Percentiles rank a stretch among this genome's conserved stretches.
These are phyloP conservation scores for Atta texana DNA, from an alignment of 1,140 invertebrate species.

Conservation along the genomic window DNA sequence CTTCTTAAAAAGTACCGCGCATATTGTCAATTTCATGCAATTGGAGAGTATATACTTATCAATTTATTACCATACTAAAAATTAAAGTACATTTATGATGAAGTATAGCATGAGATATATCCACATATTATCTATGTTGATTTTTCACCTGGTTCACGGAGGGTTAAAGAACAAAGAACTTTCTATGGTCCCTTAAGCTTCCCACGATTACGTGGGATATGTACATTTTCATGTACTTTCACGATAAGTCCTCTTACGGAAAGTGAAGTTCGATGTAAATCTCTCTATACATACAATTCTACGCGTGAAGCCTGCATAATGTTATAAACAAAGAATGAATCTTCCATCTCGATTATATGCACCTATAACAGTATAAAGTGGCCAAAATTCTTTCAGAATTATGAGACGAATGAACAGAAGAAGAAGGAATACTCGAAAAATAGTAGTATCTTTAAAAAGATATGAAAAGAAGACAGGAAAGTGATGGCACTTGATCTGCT, in stretches of 20 bases:
- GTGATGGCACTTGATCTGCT: background rate
- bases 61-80: too few species aligned
- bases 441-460: background rate
- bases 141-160: too few species aligned
- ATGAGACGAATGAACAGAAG: background rate
- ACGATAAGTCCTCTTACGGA: background rate
- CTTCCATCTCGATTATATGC: background rate
- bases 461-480: background rate
- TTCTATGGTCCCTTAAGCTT: background rate
- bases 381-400: background rate
- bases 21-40: too few species aligned
- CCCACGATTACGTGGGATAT: background rate
- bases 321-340: conserved; percentile 1
- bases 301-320: background rate
- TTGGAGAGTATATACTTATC: too few species aligned
- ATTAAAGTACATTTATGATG: too few species aligned
- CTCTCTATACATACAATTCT: background rate
- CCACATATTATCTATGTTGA: too few species aligned
- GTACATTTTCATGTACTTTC: background rate
- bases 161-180: background rate
- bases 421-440: background rate
- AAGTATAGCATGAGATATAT: too few species aligned
- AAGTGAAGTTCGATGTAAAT: conserved; percentile 41
- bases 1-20: too few species aligned
- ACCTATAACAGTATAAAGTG: background rate